A percentile compares a stretch with the other conserved stretches of the same genome.
phyloP scores from a whole-genome alignment of 2,113 vertebrate genomes.

The Gnathonemus echidnorhynchus region DNA sequence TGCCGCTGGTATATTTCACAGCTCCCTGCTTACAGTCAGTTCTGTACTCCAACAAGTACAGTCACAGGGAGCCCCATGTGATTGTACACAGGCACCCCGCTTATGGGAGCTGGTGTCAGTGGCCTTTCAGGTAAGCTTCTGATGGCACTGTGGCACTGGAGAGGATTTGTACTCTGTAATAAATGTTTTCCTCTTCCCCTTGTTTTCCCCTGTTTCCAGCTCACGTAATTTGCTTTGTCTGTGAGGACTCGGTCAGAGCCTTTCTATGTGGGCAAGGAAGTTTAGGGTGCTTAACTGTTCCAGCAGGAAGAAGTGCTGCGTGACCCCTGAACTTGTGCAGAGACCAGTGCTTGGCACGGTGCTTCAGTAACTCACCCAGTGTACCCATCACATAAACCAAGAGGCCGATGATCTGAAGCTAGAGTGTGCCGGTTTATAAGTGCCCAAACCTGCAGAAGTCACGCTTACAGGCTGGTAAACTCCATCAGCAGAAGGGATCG shows the following conservation, averaged over 20 bases:
- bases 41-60: neutral
- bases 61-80: constrained; percentile 29
- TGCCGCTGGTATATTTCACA: neutral
- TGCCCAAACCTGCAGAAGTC: neutral
- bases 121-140: constrained; percentile 7
- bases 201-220: constrained; percentile 85
- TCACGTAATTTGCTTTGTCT: constrained; percentile 68
- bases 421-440: neutral
- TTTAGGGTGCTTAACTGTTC: constrained; percentile 66
- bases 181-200: constrained; percentile 79
- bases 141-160: neutral
- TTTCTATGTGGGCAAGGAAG: constrained; percentile 83
- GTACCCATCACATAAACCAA: neutral
- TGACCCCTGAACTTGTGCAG: constrained; percentile 82
- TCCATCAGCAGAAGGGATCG: neutral
- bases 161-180: constrained; percentile 48
- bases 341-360: constrained; percentile 39
- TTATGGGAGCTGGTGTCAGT: neutral
- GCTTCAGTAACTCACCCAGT: neutral
- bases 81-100: neutral
- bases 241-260: constrained; percentile 63
- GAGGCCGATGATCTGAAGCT: neutral
- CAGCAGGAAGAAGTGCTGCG: constrained; percentile 83
- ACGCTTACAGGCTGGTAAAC: neutral
- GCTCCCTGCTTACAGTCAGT: neutral